Evolutionary conservation across 2,797 vertebrate genomes (phyloP), one percentile per base, ranked within the genome.

Genomic region (Brachyalestes nurse): DNA sequence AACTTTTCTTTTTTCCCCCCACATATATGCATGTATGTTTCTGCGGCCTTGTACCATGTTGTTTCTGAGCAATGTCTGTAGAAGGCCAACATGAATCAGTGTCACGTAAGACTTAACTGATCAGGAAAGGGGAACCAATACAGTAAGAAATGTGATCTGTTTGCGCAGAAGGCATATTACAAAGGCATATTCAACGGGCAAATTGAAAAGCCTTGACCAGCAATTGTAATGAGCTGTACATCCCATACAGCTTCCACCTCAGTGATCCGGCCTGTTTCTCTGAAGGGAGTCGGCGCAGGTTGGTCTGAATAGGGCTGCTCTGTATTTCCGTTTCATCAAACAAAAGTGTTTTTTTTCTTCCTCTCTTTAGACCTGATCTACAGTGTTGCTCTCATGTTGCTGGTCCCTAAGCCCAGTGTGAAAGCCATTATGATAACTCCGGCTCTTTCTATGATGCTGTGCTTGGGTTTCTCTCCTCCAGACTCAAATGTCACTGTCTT

Each of bases 401-500:
- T 28, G 28, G 55, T 75, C 69, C 78, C 67, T 53, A 62, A 90
- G 88, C 89, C 89, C 83, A 78, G 87, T 79, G 87, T 90, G 92
- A 91, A 87, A 91, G 88, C 91, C 87, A 85, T 90, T 90, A 86
- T 88, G 87, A 90, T 82, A 85, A 78, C 75, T 80, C 65, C 25
- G 21, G 51, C 69, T 89, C 89, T 94, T 93, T 92, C 91, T 92
- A 91, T 90, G 91, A 90, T 90, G 90, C 88, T 84, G 86, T 76
- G 82, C 91, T 92, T 92, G 85, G 86, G 90, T 92, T 90, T 93
- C 91, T 90, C 87, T 88, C 81, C 84, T 70, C 60, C 86, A 88
- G 91, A 92, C 92, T 94, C 92, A 92, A 94, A 95, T 94, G 92
- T 94, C 93, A 93, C 85, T 85, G 82, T 93, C 91, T 92, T 88